These are phyloP conservation scores for Tinamus major DNA, from an alignment of 2,797 vertebrate species.

Conservation along the genomic window DNA sequence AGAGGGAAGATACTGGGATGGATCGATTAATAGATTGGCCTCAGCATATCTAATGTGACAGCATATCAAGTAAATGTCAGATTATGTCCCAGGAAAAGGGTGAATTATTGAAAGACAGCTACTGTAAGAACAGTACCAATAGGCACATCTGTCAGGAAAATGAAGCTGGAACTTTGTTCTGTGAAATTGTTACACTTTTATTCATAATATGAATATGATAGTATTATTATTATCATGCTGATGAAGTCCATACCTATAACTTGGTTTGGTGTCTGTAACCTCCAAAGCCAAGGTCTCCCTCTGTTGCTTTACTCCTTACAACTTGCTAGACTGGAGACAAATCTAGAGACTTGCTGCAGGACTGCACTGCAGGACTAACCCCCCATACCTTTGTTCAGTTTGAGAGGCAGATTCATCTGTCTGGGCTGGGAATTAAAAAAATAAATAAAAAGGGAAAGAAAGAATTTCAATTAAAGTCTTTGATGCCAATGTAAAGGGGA, in stretches of 20 bases:
- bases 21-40: not conserved
- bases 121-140: not conserved
- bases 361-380: not conserved
- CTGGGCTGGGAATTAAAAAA: not conserved
- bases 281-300: not conserved
- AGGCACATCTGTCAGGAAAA: not conserved
- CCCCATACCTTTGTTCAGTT: not conserved
- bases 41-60: not conserved
- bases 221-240: not conserved
- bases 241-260: not conserved
- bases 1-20: not conserved
- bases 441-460: not conserved
- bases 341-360: not conserved
- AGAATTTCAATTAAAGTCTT: not conserved
- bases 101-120: not conserved
- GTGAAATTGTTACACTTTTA: not conserved
- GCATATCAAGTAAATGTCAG: not conserved
- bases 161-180: not conserved
- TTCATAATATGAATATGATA: not conserved
- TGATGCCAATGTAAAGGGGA: not conserved
- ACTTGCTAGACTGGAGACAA: not conserved
- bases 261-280: not conserved
- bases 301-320: not conserved
- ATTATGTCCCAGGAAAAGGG: not conserved
- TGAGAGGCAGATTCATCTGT: not conserved